Evolutionary conservation across 2,888 invertebrate species (phyloP).

Genomic region (Chalcis sispes): DNA sequence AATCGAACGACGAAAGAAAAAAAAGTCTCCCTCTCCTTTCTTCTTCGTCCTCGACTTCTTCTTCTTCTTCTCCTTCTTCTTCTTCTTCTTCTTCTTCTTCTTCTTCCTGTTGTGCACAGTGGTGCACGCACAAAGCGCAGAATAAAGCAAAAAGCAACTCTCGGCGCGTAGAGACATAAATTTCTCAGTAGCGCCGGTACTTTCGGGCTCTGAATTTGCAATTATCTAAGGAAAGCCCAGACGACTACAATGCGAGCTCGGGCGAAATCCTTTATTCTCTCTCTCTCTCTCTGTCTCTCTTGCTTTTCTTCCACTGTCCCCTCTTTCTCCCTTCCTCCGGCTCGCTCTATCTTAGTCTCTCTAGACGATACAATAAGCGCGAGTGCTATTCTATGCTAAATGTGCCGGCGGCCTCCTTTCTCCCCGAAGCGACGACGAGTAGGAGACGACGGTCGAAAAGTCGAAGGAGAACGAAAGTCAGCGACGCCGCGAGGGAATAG

Average conservation of each 20-base stretch:
- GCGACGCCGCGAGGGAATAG: background rate
- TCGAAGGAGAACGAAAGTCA: slow-evolving; percentile 5
- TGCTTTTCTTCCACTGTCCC: slow-evolving; percentile 2
- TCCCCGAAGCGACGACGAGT: background rate
- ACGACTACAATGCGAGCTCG: slow-evolving; percentile 33
- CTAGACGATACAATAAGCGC: slow-evolving; percentile 58
- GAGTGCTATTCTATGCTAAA: slow-evolving; percentile 63
- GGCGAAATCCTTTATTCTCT: background rate
- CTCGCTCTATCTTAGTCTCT: slow-evolving; percentile 44
- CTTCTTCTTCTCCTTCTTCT: background rate
- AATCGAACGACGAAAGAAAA: background rate
- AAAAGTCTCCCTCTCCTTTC: background rate
- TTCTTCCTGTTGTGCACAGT: background rate
- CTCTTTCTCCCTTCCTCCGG: slow-evolving; percentile 26
- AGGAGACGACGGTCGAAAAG: background rate
- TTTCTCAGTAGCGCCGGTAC: slow-evolving; percentile 35
- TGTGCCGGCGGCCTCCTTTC: slow-evolving; percentile 24
- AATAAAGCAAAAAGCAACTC: background rate
- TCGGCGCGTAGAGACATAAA: slow-evolving; percentile 28
- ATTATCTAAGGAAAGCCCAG: slow-evolving; percentile 38
- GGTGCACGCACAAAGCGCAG: background rate
- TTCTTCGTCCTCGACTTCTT: background rate
- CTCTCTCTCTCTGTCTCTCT: slow-evolving; percentile 2
- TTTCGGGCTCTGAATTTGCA: slow-evolving; percentile 43
- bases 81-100: slow-evolving; percentile 16